Evolutionary conservation across 2,113 vertebrate genomes (phyloP).

Genomic region (Phoenicopterus ruber): DNA sequence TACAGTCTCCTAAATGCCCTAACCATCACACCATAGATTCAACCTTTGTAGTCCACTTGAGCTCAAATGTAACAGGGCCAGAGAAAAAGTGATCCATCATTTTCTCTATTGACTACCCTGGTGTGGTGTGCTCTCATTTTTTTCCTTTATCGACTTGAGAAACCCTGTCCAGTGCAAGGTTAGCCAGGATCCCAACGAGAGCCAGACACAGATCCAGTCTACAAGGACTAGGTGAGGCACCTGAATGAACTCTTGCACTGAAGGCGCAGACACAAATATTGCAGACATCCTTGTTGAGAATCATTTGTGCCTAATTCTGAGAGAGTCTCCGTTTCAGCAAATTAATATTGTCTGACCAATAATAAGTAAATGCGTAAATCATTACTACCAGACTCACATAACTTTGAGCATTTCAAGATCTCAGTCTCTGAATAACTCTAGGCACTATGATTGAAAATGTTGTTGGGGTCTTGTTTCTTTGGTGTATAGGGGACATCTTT

Average conservation of each 20-base stretch:
- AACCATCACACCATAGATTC: background rate
- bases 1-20: background rate
- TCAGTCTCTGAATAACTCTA: background rate
- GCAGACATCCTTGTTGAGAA: background rate
- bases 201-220: background rate
- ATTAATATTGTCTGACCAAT: background rate
- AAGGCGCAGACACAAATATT: background rate
- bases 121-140: fast-evolving
- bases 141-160: background rate
- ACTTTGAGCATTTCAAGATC: background rate
- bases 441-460: background rate
- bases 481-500: background rate
- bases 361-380: background rate
- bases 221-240: background rate
- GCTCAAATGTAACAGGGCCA: background rate
- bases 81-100: background rate
- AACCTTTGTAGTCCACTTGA: background rate
- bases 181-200: background rate
- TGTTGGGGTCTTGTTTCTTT: background rate
- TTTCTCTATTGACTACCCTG: background rate
- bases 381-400: background rate
- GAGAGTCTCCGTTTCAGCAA: background rate
- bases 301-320: background rate
- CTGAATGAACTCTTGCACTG: background rate
- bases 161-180: background rate